A percentile compares a stretch with the other conserved stretches of the same genome.
These are phyloP conservation scores for Luperina nickerlii DNA, from an alignment of 2,888 invertebrate genomes.

Conservation along the genomic window DNA sequence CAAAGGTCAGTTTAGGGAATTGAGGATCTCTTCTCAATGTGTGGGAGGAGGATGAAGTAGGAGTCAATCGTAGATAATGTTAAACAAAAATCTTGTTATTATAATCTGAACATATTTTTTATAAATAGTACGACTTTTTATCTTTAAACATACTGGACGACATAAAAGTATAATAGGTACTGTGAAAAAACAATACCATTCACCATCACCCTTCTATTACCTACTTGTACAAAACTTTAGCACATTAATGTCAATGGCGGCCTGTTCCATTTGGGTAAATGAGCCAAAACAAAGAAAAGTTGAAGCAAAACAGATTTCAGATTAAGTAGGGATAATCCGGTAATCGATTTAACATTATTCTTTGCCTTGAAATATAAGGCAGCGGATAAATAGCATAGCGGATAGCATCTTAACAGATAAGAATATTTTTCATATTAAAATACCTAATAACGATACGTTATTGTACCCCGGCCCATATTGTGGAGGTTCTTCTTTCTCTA, in stretches of 20 bases:
- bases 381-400: neutral
- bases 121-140: neutral
- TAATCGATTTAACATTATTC: constrained; percentile 25
- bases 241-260: constrained; percentile 17
- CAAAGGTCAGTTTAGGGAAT: neutral
- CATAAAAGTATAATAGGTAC: neutral
- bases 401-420: neutral
- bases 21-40: neutral
- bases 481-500: neutral
- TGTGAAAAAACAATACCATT: neutral
- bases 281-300: constrained; percentile 39
- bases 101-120: neutral
- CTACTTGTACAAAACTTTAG: constrained; percentile 20
- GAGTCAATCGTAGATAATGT: neutral
- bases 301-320: constrained; percentile 28
- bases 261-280: constrained; percentile 23
- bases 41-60: neutral
- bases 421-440: neutral
- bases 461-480: neutral
- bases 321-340: constrained; percentile 29
- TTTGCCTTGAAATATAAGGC: neutral
- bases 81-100: neutral
- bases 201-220: neutral
- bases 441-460: neutral
- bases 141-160: neutral